These are phyloP conservation scores for Thalpophila matura DNA, from an alignment of 2,888 invertebrate species.

Conservation along the genomic window DNA sequence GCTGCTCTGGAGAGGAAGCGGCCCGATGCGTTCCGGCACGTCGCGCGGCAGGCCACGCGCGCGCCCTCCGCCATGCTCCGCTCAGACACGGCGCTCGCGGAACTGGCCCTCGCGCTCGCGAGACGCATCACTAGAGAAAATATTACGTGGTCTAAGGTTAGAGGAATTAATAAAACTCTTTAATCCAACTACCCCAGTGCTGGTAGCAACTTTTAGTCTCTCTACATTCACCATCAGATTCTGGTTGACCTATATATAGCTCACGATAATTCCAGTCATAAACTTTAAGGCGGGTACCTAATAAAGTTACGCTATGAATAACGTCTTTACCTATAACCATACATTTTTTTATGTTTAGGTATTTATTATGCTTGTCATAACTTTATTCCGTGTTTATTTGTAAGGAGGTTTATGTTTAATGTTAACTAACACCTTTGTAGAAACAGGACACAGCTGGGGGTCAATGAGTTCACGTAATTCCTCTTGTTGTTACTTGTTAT, in stretches of 20 bases:
- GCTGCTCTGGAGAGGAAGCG: conserved; percentile 94
- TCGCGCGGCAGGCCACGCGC: conserved; percentile 93
- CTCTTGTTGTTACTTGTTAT: conserved; percentile 3
- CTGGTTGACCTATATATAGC: no score
- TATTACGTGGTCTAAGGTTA: conserved; percentile 95
- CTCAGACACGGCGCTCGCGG: conserved; percentile 91
- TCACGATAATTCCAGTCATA: neutral
- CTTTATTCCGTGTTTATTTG: no score
- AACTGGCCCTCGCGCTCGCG: conserved; percentile 93
- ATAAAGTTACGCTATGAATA: no score
- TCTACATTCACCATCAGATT: no score
- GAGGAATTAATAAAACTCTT: neutral
- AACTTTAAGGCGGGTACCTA: no score
- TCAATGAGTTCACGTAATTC: neutral
- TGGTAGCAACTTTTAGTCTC: no score
- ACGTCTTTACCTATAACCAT: no score
- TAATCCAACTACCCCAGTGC: no score
- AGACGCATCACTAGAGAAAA: conserved; percentile 93
- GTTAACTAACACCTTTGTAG: neutral
- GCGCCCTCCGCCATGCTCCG: conserved; percentile 91
- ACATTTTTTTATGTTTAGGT: no score
- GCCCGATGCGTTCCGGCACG: conserved; percentile 93
- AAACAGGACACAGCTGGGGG: neutral
- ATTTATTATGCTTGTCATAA: no score
- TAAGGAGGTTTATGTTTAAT: no score